Conservation (phyloP, 2,113 vertebrate genomes). For the Fregata magnificens region DNA sequence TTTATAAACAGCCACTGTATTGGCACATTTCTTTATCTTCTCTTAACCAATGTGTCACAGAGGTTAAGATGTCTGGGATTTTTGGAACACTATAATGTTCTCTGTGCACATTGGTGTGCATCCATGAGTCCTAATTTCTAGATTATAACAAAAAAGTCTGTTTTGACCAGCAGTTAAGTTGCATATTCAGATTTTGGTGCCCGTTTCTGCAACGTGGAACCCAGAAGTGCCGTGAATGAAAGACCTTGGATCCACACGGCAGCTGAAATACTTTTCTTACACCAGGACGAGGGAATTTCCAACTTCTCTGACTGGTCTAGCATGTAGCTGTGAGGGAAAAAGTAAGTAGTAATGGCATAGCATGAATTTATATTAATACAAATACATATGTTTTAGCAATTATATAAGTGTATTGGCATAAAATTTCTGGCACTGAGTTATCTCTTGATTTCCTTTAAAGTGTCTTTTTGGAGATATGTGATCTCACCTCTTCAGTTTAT, state of each 20-base stretch:
- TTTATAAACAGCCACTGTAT: not conserved
- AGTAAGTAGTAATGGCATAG: not conserved
- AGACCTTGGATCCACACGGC: not conserved
- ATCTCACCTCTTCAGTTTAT: not conserved
- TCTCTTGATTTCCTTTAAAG: not conserved
- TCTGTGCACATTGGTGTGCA: not conserved
- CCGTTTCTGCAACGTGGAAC: not conserved
- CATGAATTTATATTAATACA: not conserved
- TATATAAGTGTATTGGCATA: not conserved
- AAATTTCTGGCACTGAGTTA: not conserved
- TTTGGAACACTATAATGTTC: not conserved
- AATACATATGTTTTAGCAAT: not conserved
- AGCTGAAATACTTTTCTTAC: not conserved
- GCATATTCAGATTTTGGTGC: not conserved
- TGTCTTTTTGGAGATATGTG: fast-evolving
- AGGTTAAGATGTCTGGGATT: not conserved
- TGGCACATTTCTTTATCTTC: not conserved
- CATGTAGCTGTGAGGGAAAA: not conserved
- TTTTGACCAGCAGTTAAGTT: not conserved
- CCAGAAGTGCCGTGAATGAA: not conserved
- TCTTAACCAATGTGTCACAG: not conserved
- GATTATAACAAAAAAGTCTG: not conserved
- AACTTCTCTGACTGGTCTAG: not conserved
- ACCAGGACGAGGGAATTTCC: not conserved
- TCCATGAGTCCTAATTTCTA: not conserved